Evolutionary conservation across 2,888 invertebrate species (phyloP), one percentile per base, ranked within the genome.

Genomic region (Drosophila peninsularis): DNA sequence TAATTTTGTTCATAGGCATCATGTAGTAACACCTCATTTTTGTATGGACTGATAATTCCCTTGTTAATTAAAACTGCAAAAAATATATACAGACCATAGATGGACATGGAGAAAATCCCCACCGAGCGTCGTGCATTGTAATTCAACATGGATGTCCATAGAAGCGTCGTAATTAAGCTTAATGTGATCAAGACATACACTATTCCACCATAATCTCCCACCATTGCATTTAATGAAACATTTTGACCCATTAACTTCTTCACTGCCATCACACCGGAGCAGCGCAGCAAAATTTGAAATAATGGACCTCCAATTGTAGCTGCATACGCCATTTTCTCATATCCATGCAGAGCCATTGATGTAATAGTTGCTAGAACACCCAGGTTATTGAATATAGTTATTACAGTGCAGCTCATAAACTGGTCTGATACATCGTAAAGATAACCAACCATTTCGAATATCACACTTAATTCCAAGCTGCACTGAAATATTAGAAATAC

Each of bases 311-410:
- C 80, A 13, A 79, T 56, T 14, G 58, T 34, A 0, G 80, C 75
- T 1, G 78, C 78, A 34, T 56, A 78, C 3, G 76, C 78, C 80
- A 79, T 78, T 39, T 50, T 54, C 4, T 71, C 71, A 17, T 79
- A 78, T 7, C 78, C 78, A 13, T 78, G 80, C 19, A 37, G 0
- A 4, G 80, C 71, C 80, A 79, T 79, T 0, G 58, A 39, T 0
- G 45, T 5, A 34, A 71, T 79, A 1, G 57, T 53, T 6, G 66
- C 27, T 10, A 78, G 27, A 11, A 68, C 62, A 4, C 60, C 55
- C 10, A 75, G 14, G 0, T 52, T 47, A 0, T 30, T 52, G 1
- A 62, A 47, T 0, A 61, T 24, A 3, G 65, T 24, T 17, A 47
- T 52, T 6, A 78, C 53, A 10, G 77, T 71, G 11, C 47, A 63